Base-by-base conservation (phyloP, 2,113 vertebrate genomes). In the Cyphomyrus discorhynchus region DNA sequence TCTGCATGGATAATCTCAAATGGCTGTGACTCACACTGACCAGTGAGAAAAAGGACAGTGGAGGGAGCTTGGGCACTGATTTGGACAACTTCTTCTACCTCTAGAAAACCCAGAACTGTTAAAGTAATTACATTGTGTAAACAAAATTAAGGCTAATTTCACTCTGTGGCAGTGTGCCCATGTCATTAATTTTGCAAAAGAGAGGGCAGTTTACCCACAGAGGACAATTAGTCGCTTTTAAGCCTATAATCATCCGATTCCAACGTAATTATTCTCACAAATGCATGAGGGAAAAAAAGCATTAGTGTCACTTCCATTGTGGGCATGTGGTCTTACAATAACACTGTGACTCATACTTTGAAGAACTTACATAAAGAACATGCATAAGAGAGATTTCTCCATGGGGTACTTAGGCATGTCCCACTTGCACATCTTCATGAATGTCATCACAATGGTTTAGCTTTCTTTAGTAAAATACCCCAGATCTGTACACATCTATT, bases 111-210 rank as follows among this genome's bases (percentile, higher is more conserved):
- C 17, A 87, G 85, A 35, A 53, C 85, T 56, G 49, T 87, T 87
- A 87, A 87, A 87, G 50, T 53, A 87, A 87, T 87, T 87, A 87
- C 85, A 87, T 35, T 87, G 85, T 56, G 85, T 87, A 87, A 87
- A 87, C 49, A 87, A 56, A 56, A 87, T 87, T 87, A 87, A 53
- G 85, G 85, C 85, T 52, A 87, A 87, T 87, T 87, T 87, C 50
- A 53, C 85, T 87, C 50, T 53, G 85, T 86, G 84, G 84, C 84
- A 52, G 49, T 86, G 84, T 0, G 85, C 50, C 85, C 50, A 53
- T 87, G 50, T 53, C 50, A 56, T 87, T 87, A 87, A 87, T 87
- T 87, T 87, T 53, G 31, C 85, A 87, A 53, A 87, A 47, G 50
- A 87, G 85, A 87, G 85, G 85, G n/a, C 85, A 53, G 85, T 87